Conservation (phyloP, 2,113 vertebrate species). For the Athene cunicularia region DNA sequence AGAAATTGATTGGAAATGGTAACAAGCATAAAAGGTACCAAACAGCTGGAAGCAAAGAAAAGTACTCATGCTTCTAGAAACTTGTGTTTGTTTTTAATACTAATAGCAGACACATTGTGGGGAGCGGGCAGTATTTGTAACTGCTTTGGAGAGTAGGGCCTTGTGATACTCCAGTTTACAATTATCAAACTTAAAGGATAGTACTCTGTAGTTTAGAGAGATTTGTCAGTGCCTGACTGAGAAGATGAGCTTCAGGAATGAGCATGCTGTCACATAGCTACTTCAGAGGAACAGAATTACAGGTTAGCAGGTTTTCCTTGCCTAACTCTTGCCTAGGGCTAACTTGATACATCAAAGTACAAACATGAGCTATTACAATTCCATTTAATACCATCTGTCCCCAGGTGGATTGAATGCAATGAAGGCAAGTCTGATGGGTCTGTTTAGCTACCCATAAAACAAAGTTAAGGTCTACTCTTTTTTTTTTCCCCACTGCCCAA, state of each 20-base stretch:
- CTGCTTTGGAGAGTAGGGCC: neutral
- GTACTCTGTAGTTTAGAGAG: neutral
- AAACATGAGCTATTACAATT: neutral
- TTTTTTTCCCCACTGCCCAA: neutral
- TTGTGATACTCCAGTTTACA: neutral
- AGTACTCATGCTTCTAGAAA: neutral
- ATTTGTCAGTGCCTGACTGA: rapidly evolving
- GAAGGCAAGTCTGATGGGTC: neutral
- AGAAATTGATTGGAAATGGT: neutral
- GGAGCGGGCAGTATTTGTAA: neutral
- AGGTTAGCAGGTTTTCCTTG: neutral
- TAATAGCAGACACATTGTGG: neutral
- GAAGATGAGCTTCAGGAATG: neutral
- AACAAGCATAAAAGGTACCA: neutral
- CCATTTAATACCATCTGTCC: neutral
- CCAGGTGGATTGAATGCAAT: neutral
- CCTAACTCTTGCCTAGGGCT: neutral
- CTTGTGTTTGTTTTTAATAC: neutral
- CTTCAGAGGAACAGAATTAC: neutral
- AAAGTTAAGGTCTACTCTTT: rapidly evolving
- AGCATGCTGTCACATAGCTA: rapidly evolving
- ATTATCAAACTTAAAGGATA: neutral
- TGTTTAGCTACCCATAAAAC: neutral
- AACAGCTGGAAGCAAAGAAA: neutral
- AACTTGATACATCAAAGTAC: neutral